phyloP scores from a whole-genome alignment of 2,888 invertebrate genomes.

The Herminia tarsipennalis region DNA sequence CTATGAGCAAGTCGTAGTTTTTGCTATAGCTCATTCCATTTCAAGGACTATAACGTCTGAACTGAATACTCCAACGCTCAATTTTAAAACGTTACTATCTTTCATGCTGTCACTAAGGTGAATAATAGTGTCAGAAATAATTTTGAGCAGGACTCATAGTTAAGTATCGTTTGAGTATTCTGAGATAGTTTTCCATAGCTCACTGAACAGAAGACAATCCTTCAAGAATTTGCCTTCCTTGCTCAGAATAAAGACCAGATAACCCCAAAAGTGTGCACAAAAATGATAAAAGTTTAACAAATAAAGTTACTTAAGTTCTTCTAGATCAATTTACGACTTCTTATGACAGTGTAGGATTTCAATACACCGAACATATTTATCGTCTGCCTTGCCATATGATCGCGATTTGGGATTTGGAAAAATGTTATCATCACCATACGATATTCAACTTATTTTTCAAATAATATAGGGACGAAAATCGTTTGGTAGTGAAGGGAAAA shows the following conservation, averaged over 20 bases:
- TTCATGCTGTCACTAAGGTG: too few relatives aligned
- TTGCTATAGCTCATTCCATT: too few relatives aligned
- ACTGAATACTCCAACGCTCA: too few relatives aligned
- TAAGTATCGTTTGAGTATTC: too few relatives aligned
- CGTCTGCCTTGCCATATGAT: constrained; percentile 73
- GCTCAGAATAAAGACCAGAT: constrained; percentile 13
- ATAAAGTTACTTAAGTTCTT: constrained; percentile 64
- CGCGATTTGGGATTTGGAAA: constrained; percentile 77
- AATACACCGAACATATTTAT: constrained; percentile 80
- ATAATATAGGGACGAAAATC: constrained; percentile 59
- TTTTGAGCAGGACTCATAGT: too few relatives aligned
- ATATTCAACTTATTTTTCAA: constrained; percentile 55
- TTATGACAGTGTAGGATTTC: constrained; percentile 79
- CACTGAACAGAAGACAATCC: neutral
- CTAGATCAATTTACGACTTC: constrained; percentile 70
- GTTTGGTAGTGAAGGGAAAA: constrained; percentile 48
- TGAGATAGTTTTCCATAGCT: neutral
- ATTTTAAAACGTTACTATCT: too few relatives aligned
- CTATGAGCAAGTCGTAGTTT: too few relatives aligned
- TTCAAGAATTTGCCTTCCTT: constrained; percentile 2
- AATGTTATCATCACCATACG: constrained; percentile 45
- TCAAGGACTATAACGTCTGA: too few relatives aligned
- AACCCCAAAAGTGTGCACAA: constrained; percentile 23
- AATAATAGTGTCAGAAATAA: too few relatives aligned
- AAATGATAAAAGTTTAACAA: constrained; percentile 61